Conservation (phyloP, 1,140 invertebrate genomes). For the Zaprionus ornatus region DNA sequence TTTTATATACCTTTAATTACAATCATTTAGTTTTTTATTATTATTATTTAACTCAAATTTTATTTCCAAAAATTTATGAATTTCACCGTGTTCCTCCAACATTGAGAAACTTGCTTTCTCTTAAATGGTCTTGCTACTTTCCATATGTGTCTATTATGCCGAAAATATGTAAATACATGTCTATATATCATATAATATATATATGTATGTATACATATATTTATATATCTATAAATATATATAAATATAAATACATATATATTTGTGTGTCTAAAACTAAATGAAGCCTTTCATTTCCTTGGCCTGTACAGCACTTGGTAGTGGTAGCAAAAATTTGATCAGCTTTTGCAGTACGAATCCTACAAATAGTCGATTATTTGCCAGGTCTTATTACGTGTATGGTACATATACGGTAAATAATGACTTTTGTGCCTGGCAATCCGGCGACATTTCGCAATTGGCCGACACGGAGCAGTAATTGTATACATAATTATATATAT, state of each 20-base stretch:
- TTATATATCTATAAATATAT: conserved; percentile 68
- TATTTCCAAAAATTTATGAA: conserved; percentile 57
- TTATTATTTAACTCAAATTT: conserved; percentile 42
- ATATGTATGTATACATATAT: conserved; percentile 54
- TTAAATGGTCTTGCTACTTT: conserved; percentile 58
- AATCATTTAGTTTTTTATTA: conserved; percentile 50
- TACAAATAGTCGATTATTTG: conserved; percentile 34
- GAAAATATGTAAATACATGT: conserved; percentile 81
- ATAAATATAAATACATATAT: conserved; percentile 40
- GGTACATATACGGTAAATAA: conserved; percentile 9
- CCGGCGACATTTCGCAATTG: conserved; percentile 7
- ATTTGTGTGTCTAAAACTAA: conserved; percentile 74
- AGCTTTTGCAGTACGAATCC: conserved; percentile 42
- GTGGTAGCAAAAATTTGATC: conserved; percentile 62
- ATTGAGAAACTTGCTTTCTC: conserved; percentile 52
- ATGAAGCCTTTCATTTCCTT: conserved; percentile 78
- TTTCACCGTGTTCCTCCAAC: conserved; percentile 67
- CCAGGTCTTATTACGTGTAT: conserved; percentile 41
- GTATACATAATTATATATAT: conserved; percentile 25
- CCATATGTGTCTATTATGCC: conserved; percentile 70
- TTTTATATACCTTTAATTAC: conserved; percentile 60
- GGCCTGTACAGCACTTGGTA: conserved; percentile 71
- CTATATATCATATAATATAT: conserved; percentile 59
- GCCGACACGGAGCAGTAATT: conserved; percentile 50
- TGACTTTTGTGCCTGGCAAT: conserved; percentile 32